Evolutionary conservation across 2,113 vertebrate species (phyloP), one percentile per base, ranked within the genome.

Genomic region (Cephalopholis sonnerati): DNA sequence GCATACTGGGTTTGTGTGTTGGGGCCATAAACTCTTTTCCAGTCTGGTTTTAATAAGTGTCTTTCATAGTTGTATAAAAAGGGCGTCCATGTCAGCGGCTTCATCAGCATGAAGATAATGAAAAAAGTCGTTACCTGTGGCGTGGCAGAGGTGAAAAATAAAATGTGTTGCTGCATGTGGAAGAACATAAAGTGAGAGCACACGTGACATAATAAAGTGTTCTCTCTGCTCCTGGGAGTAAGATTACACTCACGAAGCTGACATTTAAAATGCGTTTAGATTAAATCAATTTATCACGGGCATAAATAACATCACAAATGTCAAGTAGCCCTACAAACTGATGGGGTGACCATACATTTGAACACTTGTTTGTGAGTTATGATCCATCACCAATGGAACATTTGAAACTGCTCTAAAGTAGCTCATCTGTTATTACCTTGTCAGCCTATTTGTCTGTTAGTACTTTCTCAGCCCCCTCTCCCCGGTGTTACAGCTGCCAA

Each of bases 401-500:
- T 77, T 84, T 74, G 64, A 55, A 72, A 27, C 29, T 39, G 25
- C 50, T 77, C 44, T 63, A 66, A 80, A 83, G 79, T 66, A 15
- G 46, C 74, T 83, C 82, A 32, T 88, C 88, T 90, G 81, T 87
- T 89, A 88, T 90, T 88, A 91, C 50, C 82, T 62, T 74, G 92
- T 91, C 92, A 87, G 61, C 74, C 74, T 89, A 89, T 93, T 92
- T 92, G 84, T 92, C 75, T 65, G 53, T 27, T 41, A 11, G 41
- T 55, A 65, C 74, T 59, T 63, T 86, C 81, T 39, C 70, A 70
- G 16, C 46, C 77, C 58, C 77, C 58, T 22, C 25, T 61, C 65
- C 64, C 74, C 7, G 7, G 7, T 73, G 78, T 81, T 83, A 74
- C 61, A 85, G 71, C 90, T 89, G 82, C 84, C 86, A 89, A 84